phyloP scores from a whole-genome alignment of 37 sponge, comb jelly and placozoan genomes.

The Hormiphora californensis region DNA sequence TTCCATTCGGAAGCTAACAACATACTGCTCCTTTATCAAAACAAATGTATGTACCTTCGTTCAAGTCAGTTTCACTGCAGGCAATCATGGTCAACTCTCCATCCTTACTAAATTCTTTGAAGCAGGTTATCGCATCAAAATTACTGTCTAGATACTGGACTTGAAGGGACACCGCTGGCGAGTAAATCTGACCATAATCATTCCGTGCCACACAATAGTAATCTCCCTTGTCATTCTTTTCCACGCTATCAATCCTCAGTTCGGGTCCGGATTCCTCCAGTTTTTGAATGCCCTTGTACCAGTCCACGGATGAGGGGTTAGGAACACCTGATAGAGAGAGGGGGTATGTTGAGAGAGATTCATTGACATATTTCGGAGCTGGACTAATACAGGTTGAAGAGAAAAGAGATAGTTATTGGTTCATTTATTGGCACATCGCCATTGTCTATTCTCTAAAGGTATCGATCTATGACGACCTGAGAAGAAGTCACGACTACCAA shows the following conservation, averaged over 20 bases:
- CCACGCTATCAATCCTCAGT: background rate
- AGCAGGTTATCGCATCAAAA: conserved; percentile 20
- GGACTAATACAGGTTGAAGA: too few relatives aligned
- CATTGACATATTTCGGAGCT: too few relatives aligned
- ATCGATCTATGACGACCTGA: too few relatives aligned
- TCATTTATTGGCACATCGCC: too few relatives aligned
- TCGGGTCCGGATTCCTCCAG: background rate
- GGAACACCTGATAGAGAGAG: conserved; percentile 2
- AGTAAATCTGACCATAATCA: conserved; percentile 21
- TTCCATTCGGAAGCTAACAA: background rate
- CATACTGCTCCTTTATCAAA: too few relatives aligned
- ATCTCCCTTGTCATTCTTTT: conserved; percentile 13
- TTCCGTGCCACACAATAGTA: conserved; percentile 37
- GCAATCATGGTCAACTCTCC: background rate
- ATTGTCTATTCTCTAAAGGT: too few relatives aligned
- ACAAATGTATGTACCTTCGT: too few relatives aligned
- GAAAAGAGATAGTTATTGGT: too few relatives aligned
- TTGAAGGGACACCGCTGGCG: conserved; percentile 10
- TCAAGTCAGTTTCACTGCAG: background rate
- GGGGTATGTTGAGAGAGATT: too few relatives aligned
- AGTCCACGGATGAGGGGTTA: background rate
- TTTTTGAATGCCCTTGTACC: conserved; percentile 29
- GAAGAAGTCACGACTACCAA: too few relatives aligned
- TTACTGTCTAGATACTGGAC: conserved; percentile 27
- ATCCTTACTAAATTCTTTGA: background rate